Evolutionary conservation across 2,888 invertebrate species (phyloP).

Genomic region (Torymus auratus): DNA sequence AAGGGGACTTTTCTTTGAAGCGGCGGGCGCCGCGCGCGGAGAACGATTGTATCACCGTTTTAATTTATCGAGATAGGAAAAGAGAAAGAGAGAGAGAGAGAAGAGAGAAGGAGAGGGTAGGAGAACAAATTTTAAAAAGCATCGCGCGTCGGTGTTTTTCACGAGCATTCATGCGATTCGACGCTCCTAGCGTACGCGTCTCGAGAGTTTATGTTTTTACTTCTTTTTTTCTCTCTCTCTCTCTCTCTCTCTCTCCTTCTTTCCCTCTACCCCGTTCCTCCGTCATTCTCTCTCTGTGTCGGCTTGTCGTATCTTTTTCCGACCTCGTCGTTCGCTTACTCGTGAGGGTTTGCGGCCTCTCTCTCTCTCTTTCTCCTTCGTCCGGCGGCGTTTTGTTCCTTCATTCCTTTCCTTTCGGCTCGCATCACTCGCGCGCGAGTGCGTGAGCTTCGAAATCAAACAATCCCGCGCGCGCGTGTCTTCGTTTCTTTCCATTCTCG

Average conservation of each 20-base stretch:
- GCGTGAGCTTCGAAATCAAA: slow-evolving; percentile 46
- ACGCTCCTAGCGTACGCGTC: slow-evolving; percentile 31
- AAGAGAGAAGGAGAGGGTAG: background rate
- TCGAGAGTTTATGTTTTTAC: slow-evolving; percentile 28
- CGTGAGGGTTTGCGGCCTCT: slow-evolving; percentile 35
- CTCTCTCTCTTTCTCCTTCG: slow-evolving; percentile 26
- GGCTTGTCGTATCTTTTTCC: slow-evolving; percentile 55
- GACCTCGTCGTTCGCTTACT: slow-evolving; percentile 32
- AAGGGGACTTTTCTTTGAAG: slow-evolving; percentile 43
- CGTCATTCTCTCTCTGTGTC: slow-evolving; percentile 50
- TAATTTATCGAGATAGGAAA: slow-evolving; percentile 35
- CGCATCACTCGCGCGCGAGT: slow-evolving; percentile 20
- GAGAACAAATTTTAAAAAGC: slow-evolving; percentile 35
- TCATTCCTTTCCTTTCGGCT: slow-evolving; percentile 52
- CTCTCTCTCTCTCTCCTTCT: slow-evolving; percentile 17
- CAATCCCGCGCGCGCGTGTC: slow-evolving; percentile 27
- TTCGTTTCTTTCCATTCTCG: background rate
- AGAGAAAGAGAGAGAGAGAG: background rate
- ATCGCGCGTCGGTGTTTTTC: slow-evolving; percentile 34
- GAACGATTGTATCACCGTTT: slow-evolving; percentile 42
- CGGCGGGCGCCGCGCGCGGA: background rate
- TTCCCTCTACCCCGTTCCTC: slow-evolving; percentile 9
- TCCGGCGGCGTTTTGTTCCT: slow-evolving; percentile 49
- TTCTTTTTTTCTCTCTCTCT: slow-evolving; percentile 23
- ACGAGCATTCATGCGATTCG: slow-evolving; percentile 44